Percentiles rank a stretch among this genome's conserved stretches.
These are phyloP conservation scores for Pachliopta kotzebuea DNA, from an alignment of 2,888 invertebrate species.

Conservation along the genomic window DNA sequence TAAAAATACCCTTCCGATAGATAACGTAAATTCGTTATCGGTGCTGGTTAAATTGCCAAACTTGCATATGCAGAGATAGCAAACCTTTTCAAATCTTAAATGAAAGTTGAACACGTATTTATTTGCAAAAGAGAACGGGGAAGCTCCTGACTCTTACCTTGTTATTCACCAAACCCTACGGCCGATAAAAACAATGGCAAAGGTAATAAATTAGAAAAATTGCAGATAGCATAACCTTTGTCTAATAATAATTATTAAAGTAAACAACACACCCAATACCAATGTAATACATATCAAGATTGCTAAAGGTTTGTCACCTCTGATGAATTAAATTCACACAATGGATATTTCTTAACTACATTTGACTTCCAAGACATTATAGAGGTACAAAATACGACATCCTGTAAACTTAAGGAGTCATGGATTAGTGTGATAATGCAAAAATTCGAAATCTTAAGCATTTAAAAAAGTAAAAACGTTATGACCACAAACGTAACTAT, in stretches of 20 bases:
- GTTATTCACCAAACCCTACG: no score
- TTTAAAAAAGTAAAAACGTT: neutral
- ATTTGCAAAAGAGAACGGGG: neutral
- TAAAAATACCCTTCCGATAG: slow-evolving; percentile 35
- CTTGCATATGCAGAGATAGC: neutral
- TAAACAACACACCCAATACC: neutral
- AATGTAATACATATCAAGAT: neutral
- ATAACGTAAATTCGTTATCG: slow-evolving; percentile 39
- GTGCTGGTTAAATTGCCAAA: slow-evolving; percentile 34
- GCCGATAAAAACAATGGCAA: neutral
- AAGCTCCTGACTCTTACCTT: neutral
- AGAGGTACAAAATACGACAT: slow-evolving; percentile 21
- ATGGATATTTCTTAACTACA: slow-evolving; percentile 59
- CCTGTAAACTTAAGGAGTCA: slow-evolving; percentile 46
- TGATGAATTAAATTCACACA: neutral
- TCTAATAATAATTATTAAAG: neutral
- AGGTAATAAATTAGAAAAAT: neutral
- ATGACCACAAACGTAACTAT: slow-evolving; percentile 8
- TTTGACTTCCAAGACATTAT: slow-evolving; percentile 46
- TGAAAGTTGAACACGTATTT: neutral
- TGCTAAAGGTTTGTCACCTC: neutral
- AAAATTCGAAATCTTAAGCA: neutral
- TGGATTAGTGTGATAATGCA: slow-evolving; percentile 46
- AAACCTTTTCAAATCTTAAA: slow-evolving; percentile 2
- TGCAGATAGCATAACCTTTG: neutral